Evolutionary conservation across 2,888 invertebrate genomes (phyloP), one percentile per base, ranked within the genome.

Genomic region (Lochmaea capreae): DNA sequence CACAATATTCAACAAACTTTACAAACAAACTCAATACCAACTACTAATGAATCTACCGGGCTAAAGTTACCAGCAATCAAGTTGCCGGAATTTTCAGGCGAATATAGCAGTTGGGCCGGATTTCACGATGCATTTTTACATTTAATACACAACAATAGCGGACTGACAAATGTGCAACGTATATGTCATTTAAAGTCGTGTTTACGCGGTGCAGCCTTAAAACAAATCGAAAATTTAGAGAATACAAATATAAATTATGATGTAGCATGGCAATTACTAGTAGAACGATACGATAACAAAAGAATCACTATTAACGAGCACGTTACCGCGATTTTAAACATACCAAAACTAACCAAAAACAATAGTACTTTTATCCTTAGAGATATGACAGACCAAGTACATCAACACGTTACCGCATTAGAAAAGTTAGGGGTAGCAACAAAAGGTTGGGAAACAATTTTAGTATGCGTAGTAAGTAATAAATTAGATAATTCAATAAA

Each of bases 111-210:
- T 16, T 65, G 49, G 65, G n/a, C 22, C 9, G n/a, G 43, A 8
- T 65, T 65, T 43, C 49, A 26, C 43, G 65, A 65, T 16, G 10
- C 65, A n/a, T 65, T 43, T 65, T 14, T 43, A 16, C 65, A 43
- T 12, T 46, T 65, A 65, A 46, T 65, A 43, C 65, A 65, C 12
- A 43, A 42, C 16, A 65, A 65, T 16, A 46, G 10, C 5, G n/a
- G 11, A 43, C 65, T 65, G 42, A 43, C 46, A n/a, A 65, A 65
- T 43, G 46, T 65, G 8, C 46, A 65, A 46, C 12, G 18, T 10
- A n/a, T 65, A 11, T 43, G 46, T 18, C 65, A 65, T 65, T 49
- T 65, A 14, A 65, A 65, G 16, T 43, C 65, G 14, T 65, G 65
- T 65, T 16, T 65, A 18, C 12, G 18, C 12, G 46, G 12, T n/a